phyloP scores from a whole-genome alignment of 30 jellyfish, hydroid and myxozoan species.

The Chironex yamaguchii region DNA sequence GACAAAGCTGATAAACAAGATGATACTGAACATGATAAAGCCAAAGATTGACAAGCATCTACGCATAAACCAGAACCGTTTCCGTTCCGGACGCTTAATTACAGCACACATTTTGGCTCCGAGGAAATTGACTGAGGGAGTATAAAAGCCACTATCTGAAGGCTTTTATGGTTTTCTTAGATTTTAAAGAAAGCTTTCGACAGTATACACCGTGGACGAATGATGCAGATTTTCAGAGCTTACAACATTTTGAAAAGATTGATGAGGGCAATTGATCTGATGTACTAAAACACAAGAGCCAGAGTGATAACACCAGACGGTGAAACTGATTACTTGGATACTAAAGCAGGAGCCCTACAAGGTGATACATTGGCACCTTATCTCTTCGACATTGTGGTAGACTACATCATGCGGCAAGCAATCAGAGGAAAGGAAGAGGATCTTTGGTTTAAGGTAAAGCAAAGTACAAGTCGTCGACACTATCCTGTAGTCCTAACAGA shows the following conservation, averaged over 20 bases:
- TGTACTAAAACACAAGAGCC: neutral
- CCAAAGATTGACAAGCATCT: neutral
- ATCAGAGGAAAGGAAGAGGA: no score
- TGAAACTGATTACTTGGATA: neutral
- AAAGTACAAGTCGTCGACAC: no score
- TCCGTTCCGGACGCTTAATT: neutral
- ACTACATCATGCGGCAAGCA: neutral
- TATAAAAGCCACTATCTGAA: neutral
- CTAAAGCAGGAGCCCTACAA: slow-evolving; percentile 3
- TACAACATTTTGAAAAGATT: neutral
- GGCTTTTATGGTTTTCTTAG: neutral
- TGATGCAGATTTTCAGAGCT: no score
- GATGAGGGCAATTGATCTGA: no score
- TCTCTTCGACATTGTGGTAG: neutral
- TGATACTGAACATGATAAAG: neutral
- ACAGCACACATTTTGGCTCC: neutral
- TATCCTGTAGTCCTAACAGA: no score
- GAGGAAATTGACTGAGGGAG: neutral
- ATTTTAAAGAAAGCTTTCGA: neutral
- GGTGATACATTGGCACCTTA: neutral
- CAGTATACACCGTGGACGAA: no score
- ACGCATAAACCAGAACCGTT: neutral
- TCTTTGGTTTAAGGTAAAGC: no score
- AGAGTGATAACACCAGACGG: neutral
- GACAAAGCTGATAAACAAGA: neutral